These are phyloP conservation scores for Loripinus fragilis DNA, from an alignment of 2,888 invertebrate genomes.

Conservation along the genomic window DNA sequence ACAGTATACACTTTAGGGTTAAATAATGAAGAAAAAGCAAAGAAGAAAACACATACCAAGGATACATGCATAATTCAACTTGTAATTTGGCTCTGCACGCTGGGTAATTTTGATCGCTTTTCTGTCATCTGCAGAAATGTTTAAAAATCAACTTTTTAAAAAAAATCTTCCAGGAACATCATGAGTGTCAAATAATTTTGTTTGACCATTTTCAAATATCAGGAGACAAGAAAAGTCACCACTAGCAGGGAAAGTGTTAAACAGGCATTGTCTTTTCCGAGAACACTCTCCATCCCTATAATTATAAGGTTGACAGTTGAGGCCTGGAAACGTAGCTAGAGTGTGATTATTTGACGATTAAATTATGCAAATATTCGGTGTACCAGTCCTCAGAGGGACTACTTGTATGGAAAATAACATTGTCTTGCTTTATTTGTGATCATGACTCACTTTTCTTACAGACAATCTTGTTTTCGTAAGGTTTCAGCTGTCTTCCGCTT, in stretches of 20 bases:
- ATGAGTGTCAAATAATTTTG: no score
- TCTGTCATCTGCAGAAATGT: no score
- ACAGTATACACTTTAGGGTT: no score
- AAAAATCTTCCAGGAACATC: no score
- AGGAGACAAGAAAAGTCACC: no score
- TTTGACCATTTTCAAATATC: no score
- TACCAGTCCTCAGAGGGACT: constrained; percentile 12
- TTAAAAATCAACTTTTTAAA: no score
- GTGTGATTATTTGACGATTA: constrained; percentile 18
- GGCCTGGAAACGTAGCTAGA: background rate
- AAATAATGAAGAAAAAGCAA: no score
- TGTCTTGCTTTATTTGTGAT: background rate
- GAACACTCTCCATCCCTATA: background rate
- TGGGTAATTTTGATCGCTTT: no score
- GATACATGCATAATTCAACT: constrained; percentile 12
- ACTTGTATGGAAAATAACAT: background rate
- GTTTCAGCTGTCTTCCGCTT: background rate
- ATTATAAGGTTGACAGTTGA: constrained; percentile 3
- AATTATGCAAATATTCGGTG: constrained; percentile 7
- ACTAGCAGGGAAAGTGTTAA: no score
- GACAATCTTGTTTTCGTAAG: background rate
- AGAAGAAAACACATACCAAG: background rate
- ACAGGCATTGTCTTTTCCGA: constrained; percentile 8
- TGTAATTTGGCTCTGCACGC: background rate
- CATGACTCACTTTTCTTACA: background rate